Percentiles rank a stretch among this genome's conserved stretches.
Conservation (phyloP, 1,140 invertebrate species). For the Apis mellifera region DNA sequence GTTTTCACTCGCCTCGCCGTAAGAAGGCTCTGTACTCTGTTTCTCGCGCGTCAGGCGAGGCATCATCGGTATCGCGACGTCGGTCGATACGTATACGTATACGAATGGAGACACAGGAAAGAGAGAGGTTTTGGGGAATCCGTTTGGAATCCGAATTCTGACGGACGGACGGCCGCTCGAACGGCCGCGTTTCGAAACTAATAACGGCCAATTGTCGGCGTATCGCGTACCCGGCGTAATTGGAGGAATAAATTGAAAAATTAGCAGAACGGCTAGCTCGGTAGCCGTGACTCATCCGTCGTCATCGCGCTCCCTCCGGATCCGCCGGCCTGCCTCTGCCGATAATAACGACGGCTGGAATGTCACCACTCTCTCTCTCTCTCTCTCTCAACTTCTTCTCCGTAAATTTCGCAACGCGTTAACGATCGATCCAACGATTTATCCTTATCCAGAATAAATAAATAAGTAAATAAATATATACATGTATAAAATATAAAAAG, state of each 20-base stretch:
- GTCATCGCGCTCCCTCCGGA: conserved; percentile 51
- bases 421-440: no score
- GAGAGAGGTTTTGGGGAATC: background rate
- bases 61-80: no score
- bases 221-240: conserved; percentile 71
- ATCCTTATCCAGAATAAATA: no score
- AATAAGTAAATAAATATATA: no score
- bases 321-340: conserved; percentile 65
- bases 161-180: conserved; percentile 20
- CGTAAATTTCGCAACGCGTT: conserved; percentile 47
- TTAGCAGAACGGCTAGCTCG: conserved; percentile 69
- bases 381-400: conserved; percentile 33
- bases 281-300: conserved; percentile 57
- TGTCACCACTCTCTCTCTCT: conserved; percentile 64
- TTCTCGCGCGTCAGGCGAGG: background rate
- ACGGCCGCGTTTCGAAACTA: conserved; percentile 68
- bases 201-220: conserved; percentile 72
- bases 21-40: background rate
- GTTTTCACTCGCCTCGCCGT: no score
- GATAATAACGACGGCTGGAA: conserved; percentile 72
- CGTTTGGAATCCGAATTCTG: conserved; percentile 43
- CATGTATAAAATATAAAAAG: no score
- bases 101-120: background rate
- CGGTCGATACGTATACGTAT: no score
- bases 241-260: conserved; percentile 75